Evolutionary conservation across 2,113 vertebrate species (phyloP).

Genomic region (Gymnobelideus leadbeateri): DNA sequence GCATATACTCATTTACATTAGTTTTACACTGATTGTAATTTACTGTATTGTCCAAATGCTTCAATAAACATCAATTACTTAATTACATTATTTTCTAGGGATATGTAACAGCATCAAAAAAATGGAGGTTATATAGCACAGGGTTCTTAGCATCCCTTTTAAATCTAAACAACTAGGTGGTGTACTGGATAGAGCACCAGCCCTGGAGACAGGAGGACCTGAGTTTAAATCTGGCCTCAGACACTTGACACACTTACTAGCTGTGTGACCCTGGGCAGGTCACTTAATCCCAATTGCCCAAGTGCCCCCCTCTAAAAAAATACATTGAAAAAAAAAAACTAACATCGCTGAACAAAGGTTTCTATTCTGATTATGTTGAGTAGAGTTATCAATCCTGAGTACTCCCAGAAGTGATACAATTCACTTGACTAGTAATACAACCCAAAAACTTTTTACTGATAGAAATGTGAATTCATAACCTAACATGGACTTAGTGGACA

Average conservation of each 20-base stretch:
- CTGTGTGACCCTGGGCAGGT: too few relatives aligned
- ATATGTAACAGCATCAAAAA: constrained; percentile 42
- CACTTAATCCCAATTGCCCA: too few relatives aligned
- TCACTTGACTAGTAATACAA: neutral
- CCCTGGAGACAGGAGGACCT: too few relatives aligned
- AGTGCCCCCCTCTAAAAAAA: too few relatives aligned
- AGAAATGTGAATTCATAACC: neutral
- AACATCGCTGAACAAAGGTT: neutral
- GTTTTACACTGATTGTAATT: neutral
- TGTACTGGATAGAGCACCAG: too few relatives aligned
- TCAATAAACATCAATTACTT: constrained; percentile 31
- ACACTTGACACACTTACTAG: too few relatives aligned
- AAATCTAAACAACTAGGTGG: neutral
- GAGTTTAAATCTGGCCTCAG: too few relatives aligned
- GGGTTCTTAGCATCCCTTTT: constrained; percentile 34
- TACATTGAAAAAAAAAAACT: neutral
- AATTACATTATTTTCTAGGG: constrained; percentile 33
- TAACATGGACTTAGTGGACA: neutral
- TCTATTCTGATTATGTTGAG: neutral
- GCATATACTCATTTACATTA: neutral
- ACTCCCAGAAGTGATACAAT: neutral
- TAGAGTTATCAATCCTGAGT: neutral
- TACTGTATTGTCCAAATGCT: constrained; percentile 9
- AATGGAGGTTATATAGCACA: neutral
- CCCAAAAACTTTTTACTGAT: neutral